phyloP scores from a whole-genome alignment of 1,140 invertebrate species.

The Agrypnia vestita region DNA sequence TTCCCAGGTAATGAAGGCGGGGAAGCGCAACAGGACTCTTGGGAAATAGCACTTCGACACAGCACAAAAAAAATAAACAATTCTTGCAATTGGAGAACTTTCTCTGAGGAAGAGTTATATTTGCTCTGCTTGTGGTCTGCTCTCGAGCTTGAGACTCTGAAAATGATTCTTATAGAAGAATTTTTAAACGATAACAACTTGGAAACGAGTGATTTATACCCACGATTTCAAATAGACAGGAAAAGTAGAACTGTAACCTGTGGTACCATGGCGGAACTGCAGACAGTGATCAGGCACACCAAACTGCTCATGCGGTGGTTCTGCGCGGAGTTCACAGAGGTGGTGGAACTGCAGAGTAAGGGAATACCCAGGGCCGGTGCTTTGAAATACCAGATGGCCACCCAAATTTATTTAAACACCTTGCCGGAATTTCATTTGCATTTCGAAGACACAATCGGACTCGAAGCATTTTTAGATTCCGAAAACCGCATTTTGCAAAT shows the following conservation, averaged over 20 bases:
- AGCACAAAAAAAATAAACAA: no score
- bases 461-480: not conserved
- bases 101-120: no score
- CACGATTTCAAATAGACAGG: not conserved
- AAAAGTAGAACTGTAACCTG: not conserved
- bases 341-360: no score
- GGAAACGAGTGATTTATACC: not conserved
- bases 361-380: not conserved
- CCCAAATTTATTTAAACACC: not conserved
- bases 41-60: no score
- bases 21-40: no score
- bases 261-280: not conserved
- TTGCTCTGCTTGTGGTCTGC: no score
- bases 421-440: not conserved
- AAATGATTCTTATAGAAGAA: no score
- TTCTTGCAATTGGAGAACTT: no score
- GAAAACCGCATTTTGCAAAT: not conserved
- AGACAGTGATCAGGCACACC: not conserved
- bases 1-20: no score
- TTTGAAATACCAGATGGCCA: not conserved
- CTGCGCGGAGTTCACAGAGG: not conserved
- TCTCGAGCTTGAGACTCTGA: no score
- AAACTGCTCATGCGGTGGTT: constrained; percentile 20
- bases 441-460: not conserved
- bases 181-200: no score